Evolutionary conservation across 2,113 vertebrate genomes (phyloP), one percentile per base, ranked within the genome.

Genomic region (Datnioides undecimradiatus): DNA sequence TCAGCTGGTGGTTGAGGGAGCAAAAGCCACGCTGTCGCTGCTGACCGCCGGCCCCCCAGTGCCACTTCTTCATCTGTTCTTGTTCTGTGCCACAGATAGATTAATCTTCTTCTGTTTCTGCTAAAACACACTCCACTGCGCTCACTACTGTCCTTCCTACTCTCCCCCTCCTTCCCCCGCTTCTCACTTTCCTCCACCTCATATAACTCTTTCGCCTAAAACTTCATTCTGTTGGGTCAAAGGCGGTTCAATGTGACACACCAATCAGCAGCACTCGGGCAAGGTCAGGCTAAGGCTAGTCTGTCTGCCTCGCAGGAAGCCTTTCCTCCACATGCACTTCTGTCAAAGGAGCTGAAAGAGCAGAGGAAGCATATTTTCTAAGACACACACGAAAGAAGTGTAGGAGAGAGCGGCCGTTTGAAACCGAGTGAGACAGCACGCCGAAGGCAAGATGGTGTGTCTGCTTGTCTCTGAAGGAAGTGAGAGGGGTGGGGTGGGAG

Each of bases 51-150:
- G 59, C 86, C 86, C 85, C 84, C 76, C 73, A 16, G 49, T 76
- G 60, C 72, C 85, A 79, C 87, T 68, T 87, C 88, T 88, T 92
- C 93, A 91, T 93, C 92, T 83, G 72, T 87, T 90, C 84, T 90
- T 45, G 38, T 78, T 91, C 87, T 21, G 87, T 72, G 45, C 82
- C 43, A 90, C 93, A 93, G 79, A 74, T 41, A 73, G 60, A 78
- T 68, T 57, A 52, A 74, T 77, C 86, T 73, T 46, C 72, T 58
- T 90, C 93, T 89, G 79, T 89, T 77, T 46, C 84, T 60, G 54
- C 77, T 69, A 33, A 73, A 71, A 60, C 74, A 51, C 54, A 55
- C 63, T 62, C 78, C 73, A 14, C 84, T 71, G 25, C 64, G 33
- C 84, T 63, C 29, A 23, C 59, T 29, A 4, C 65, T 40, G 6